Percentiles rank a stretch among this genome's conserved stretches.
Conservation (phyloP, 2,797 vertebrate species). For the Eidolon dupreanum region DNA sequence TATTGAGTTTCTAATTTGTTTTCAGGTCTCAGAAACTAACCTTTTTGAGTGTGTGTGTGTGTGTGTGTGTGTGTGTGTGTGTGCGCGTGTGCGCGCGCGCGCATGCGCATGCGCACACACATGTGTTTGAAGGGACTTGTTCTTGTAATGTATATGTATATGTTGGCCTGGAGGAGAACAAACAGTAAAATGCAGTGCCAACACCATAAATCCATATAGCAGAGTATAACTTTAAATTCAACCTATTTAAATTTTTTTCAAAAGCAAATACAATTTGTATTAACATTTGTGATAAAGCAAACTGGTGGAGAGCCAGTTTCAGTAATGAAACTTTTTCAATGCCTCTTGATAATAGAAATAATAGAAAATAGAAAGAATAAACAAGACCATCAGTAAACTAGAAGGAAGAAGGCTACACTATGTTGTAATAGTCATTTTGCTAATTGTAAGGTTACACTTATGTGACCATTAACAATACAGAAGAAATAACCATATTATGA, state of each 20-base stretch:
- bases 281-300: conserved; percentile 2
- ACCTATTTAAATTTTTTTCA: not conserved
- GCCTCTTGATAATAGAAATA: not conserved
- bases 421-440: not conserved
- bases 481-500: not conserved
- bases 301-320: conserved; percentile 25
- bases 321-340: not conserved
- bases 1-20: not conserved
- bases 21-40: not conserved
- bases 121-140: too few species aligned
- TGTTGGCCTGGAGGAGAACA: not conserved
- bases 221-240: not conserved
- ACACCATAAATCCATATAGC: not conserved
- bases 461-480: not conserved
- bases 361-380: not conserved
- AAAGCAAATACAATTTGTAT: not conserved
- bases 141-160: not conserved
- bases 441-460: not conserved
- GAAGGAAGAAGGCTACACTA: not conserved
- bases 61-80: not conserved
- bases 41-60: not conserved
- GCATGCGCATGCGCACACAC: too few species aligned
- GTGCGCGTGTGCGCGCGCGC: not conserved
- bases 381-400: not conserved
- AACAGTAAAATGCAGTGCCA: not conserved